A percentile compares a stretch with the other conserved stretches of the same genome.
Conservation (phyloP, 2,797 vertebrate genomes). For the Okamejei kenojei region DNA sequence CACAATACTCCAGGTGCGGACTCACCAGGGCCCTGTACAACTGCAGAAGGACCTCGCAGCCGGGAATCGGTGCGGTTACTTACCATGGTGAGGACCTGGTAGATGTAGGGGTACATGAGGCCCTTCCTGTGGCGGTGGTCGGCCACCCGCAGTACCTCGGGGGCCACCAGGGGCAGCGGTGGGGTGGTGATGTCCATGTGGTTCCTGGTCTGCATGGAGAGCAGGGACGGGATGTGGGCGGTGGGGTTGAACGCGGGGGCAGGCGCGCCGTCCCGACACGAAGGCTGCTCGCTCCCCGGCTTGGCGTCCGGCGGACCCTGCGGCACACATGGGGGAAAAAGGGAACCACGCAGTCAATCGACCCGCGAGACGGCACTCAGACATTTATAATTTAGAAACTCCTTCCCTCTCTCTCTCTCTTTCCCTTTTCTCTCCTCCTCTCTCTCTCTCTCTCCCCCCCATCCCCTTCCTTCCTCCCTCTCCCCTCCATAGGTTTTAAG, state of each 20-base stretch:
- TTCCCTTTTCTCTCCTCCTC: too few relatives aligned
- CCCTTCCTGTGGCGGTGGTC: slow-evolving; percentile 83
- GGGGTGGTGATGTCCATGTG: slow-evolving; percentile 90
- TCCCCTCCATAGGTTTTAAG: too few relatives aligned
- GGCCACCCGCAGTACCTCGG: slow-evolving; percentile 80
- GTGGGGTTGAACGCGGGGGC: slow-evolving; percentile 62
- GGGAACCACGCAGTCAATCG: too few relatives aligned
- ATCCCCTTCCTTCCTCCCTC: too few relatives aligned
- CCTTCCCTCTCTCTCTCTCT: too few relatives aligned
- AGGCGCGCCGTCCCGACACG: neutral
- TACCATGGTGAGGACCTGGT: slow-evolving; percentile 84
- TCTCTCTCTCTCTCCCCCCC: fast-evolving
- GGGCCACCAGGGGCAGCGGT: slow-evolving; percentile 75
- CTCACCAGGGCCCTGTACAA: too few relatives aligned
- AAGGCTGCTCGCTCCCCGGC: neutral
- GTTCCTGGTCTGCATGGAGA: slow-evolving; percentile 84
- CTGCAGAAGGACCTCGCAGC: too few relatives aligned
- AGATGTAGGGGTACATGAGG: slow-evolving; percentile 89
- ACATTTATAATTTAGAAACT: too few relatives aligned
- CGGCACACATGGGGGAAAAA: neutral
- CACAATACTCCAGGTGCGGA: too few relatives aligned
- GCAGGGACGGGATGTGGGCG: slow-evolving; percentile 78
- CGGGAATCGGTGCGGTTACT: neutral
- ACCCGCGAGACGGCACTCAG: too few relatives aligned
- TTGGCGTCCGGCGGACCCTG: neutral